Conservation (phyloP, 2,888 invertebrate genomes). For the Chymomyza amoena region DNA sequence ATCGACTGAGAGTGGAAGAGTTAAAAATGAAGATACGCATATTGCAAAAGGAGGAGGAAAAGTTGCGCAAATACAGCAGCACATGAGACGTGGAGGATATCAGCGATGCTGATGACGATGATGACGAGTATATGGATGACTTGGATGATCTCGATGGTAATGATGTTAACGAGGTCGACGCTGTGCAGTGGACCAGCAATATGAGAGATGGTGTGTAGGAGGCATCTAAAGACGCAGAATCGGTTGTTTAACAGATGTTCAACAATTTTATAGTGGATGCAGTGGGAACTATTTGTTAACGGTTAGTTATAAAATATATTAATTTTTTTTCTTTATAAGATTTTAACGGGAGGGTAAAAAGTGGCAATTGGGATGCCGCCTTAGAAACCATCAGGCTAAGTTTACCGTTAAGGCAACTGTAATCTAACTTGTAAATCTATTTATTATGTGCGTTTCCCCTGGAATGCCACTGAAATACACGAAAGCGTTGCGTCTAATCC, state of each 20-base stretch:
- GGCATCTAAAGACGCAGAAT: no score
- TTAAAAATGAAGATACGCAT: constrained; percentile 76
- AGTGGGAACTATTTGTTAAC: background rate
- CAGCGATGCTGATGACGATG: constrained; percentile 46
- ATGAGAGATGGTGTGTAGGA: background rate
- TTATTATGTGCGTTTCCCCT: background rate
- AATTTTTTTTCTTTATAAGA: constrained; percentile 10
- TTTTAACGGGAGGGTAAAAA: background rate
- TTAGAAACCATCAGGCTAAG: constrained; percentile 10
- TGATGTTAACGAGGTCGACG: background rate
- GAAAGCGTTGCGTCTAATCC: background rate
- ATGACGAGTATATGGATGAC: background rate
- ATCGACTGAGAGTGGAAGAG: constrained; percentile 75
- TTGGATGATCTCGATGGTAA: constrained; percentile 11
- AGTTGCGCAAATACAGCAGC: constrained; percentile 61
- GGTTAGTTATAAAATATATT: background rate
- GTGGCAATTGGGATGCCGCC: background rate
- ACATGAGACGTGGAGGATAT: constrained; percentile 65
- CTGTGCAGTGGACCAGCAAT: background rate
- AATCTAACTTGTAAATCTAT: constrained; percentile 28
- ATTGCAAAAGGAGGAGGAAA: constrained; percentile 75
- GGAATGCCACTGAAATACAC: background rate
- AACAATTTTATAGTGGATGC: background rate
- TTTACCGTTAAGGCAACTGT: constrained; percentile 21
- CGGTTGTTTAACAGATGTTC: no score